Base-by-base conservation (phyloP, 2,113 vertebrate species). In the Turdus rufiventris region DNA sequence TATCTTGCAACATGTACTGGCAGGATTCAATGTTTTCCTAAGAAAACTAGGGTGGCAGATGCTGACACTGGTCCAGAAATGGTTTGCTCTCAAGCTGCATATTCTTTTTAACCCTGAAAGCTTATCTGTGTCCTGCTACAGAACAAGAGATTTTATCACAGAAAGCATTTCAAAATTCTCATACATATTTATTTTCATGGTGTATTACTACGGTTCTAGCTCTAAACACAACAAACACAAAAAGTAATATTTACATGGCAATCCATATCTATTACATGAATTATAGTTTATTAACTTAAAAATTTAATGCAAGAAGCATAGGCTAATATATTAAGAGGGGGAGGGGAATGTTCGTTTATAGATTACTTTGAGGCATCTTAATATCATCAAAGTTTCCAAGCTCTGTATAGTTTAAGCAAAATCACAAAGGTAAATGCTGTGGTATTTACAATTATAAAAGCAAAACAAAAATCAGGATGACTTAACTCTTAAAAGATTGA, bases 1-100 rank as follows among this genome's bases (percentile, higher is more conserved):
- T 92, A 96, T 92, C 90, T 97, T 97, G 92, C 96, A 95, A 97
- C 96, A 96, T 75, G 68, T 83, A 88, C 90, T 97, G 95, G 95
- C 93, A 97, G 57, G 78, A 90, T 78, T 92, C 65, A 60, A 29
- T 54, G 72, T 96, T 96, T 96, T 97, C 93, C 43, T 90, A 93
- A 80, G 88, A 96, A 90, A 96, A 94, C 38, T 14, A 16, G 90
- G 79, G 92, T 96, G 95, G 92, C 65, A 96, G 90, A 95, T 78
- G 68, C 73, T 94, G 92, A 84, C 88, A 58, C n/a, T 45, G 68
- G 75, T 85, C 79, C 92, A 96, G 82, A 88, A 93, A 85, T 1
- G 5, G 20, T 77, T 94, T 81, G 82, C 53, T 92, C 76, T 85
- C 63, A 61, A 75, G 51, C 24, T 77, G 26, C 40, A 77, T 91